Evolutionary conservation across 1,140 invertebrate species (phyloP), one percentile per base, ranked within the genome.

Genomic region (Magallana angulata): DNA sequence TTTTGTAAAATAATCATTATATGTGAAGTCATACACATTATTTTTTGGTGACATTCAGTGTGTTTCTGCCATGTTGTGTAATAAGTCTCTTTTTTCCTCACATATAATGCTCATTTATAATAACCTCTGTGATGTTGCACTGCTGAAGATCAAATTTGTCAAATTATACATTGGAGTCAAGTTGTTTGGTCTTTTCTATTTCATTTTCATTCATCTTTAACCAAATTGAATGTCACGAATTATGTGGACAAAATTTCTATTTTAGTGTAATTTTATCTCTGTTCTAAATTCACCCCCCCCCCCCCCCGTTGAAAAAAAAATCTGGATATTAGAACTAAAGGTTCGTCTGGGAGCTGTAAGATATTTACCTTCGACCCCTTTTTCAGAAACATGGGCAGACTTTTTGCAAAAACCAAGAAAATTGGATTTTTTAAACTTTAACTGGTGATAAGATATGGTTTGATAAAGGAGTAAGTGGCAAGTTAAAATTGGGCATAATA

Each of bases 401-500:
- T 48, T 2, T 48, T 4, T 48, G 36, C 36, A 62, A 62, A 62
- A 16, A 62, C 5, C 8, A 62, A 62, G n/a, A 16, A 14, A 62
- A 62, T 62, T 14, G 2, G n/a, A 0, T 16, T 6, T 6, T 62
- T 62, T 8, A 62, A 62, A 62, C 14, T n/a, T 11, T 62, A 12
- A 5, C 14, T 62, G 24, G 24, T 24, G 24, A 24, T 24, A 24
- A 24, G 24, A 24, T 24, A 24, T 24, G 24, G 24, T 24, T 24
- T 24, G 24, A 24, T 24, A 24, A 24, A 24, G 24, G 24, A 24
- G 14, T 12, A 62, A n/a, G 14, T 16, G 14, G 60, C 12, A 30
- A 18, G 12, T 76, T 36, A 76, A 76, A 9, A 76, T 76, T 36
- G 68, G 68, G 68, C 68, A 76, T 76, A 76, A 36, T 30, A 36